These are phyloP conservation scores for Sebastolobus altivelis DNA, from an alignment of 2,797 vertebrate species.

Conservation along the genomic window DNA sequence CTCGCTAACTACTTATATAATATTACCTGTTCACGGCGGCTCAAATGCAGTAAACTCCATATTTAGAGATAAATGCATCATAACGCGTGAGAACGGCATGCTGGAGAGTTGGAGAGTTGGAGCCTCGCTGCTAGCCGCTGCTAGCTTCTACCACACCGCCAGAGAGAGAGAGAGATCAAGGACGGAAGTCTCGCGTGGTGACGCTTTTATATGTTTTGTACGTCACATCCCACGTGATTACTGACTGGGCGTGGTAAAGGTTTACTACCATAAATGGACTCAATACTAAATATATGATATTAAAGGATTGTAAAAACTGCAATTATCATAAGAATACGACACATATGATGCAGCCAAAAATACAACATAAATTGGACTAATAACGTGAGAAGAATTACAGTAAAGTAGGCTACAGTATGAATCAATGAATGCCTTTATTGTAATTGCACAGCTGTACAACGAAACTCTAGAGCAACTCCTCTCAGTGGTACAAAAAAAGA, in stretches of 20 bases:
- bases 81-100: rapidly evolving
- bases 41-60: background rate
- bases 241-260: constrained; percentile 21
- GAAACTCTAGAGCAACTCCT: too few relatives aligned
- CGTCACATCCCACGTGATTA: constrained; percentile 64
- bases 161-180: background rate
- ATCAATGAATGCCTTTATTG: too few relatives aligned
- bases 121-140: too few relatives aligned
- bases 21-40: constrained; percentile 57
- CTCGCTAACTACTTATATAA: rapidly evolving
- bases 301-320: background rate
- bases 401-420: background rate
- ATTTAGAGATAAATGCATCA: rapidly evolving
- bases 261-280: background rate
- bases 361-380: background rate
- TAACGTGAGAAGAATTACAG: background rate
- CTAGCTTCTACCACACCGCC: too few relatives aligned
- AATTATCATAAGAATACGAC: background rate
- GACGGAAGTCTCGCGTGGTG: constrained; percentile 31
- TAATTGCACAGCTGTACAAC: too few relatives aligned
- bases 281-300: background rate
- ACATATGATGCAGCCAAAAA: too few relatives aligned
- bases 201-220: rapidly evolving
- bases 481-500: too few relatives aligned
- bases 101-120: rapidly evolving